phyloP scores from a whole-genome alignment of 2,113 vertebrate genomes.

The Varanus komodoensis region DNA sequence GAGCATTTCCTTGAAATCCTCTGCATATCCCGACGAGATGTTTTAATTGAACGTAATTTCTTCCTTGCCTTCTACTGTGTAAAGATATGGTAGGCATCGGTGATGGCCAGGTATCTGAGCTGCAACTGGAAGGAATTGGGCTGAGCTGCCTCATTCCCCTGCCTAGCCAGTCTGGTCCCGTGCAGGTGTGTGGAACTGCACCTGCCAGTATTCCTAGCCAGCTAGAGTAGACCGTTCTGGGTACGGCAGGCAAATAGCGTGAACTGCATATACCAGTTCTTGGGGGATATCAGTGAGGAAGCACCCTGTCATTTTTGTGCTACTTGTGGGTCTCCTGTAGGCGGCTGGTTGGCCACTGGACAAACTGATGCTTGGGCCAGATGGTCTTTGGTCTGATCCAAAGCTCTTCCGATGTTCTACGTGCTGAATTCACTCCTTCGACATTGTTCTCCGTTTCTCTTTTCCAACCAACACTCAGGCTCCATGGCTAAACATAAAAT shows the following conservation, averaged over 20 bases:
- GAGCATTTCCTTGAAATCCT: constrained; percentile 41
- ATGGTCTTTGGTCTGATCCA: no score
- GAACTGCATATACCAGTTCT: no score
- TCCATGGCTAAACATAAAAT: background rate
- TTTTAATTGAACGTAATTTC: constrained; percentile 5
- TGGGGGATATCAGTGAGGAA: no score
- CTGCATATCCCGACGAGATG: background rate
- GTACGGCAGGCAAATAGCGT: no score
- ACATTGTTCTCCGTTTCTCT: background rate
- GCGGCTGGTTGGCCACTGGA: no score
- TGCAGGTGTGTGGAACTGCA: background rate
- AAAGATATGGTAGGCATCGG: background rate
- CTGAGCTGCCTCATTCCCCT: background rate
- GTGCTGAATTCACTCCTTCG: background rate
- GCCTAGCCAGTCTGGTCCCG: no score
- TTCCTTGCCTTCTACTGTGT: background rate
- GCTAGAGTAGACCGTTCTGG: no score
- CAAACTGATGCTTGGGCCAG: no score
- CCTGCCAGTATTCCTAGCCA: no score
- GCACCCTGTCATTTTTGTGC: no score
- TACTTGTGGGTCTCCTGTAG: no score
- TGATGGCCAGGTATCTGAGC: background rate
- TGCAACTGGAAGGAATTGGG: background rate
- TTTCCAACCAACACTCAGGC: background rate
- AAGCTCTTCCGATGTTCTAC: no score